phyloP scores from a whole-genome alignment of 2,888 invertebrate species.

The Holacanthella duospinosa region DNA sequence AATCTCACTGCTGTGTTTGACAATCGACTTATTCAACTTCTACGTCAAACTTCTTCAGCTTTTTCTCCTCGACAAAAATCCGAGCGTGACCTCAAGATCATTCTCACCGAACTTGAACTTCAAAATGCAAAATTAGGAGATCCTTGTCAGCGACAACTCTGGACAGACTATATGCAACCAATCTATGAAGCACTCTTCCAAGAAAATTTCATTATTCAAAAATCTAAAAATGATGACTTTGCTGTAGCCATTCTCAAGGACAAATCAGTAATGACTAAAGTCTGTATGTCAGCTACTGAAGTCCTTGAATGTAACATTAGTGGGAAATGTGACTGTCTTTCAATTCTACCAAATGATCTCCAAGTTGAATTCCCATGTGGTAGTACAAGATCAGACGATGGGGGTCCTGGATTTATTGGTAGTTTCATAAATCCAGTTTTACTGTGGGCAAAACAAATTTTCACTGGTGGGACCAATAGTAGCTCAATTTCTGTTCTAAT shows the following conservation, averaged over 20 bases:
- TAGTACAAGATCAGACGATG: background rate
- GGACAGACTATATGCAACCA: background rate
- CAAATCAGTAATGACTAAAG: background rate
- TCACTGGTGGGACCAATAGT: background rate
- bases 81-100: constrained; percentile 1
- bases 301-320: background rate
- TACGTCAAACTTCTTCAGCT: background rate
- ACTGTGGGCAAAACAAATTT: background rate
- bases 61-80: background rate
- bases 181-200: constrained; percentile 3
- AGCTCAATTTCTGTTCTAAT: background rate
- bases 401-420: background rate
- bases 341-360: constrained; percentile 4
- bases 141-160: background rate
- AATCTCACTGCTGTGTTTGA: background rate
- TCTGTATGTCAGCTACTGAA: background rate
- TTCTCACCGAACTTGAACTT: background rate
- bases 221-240: background rate
- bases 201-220: background rate
- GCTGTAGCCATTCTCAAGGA: constrained; percentile 6
- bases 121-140: constrained; percentile 5
- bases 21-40: background rate
- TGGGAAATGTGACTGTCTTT: constrained; percentile 2
- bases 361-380: background rate
- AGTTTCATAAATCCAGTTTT: background rate